Evolutionary conservation across 2,113 vertebrate species (phyloP).

Genomic region (Suncus etruscus): DNA sequence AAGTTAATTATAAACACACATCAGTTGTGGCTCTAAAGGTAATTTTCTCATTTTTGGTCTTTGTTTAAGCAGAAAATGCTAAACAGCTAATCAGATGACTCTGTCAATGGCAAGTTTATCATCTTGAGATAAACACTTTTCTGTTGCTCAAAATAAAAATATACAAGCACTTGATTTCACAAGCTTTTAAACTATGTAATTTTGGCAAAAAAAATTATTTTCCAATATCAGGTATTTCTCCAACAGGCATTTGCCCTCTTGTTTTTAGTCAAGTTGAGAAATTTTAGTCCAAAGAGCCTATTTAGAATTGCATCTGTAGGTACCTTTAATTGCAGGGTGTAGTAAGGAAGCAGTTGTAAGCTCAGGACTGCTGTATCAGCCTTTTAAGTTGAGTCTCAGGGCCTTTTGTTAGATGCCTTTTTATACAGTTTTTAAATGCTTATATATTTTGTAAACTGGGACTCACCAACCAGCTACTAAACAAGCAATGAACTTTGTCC

Average conservation of each 20-base stretch:
- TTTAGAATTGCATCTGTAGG: not conserved
- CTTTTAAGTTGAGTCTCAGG: not conserved
- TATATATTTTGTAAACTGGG: conserved; percentile 20
- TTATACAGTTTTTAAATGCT: not conserved
- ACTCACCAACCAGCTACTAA: conserved; percentile 42
- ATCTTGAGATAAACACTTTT: conserved; percentile 31
- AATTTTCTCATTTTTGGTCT: conserved; percentile 13
- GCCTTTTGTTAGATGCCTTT: not conserved
- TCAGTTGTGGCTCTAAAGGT: not conserved
- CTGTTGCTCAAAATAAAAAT: conserved; percentile 36
- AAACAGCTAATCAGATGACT: not conserved
- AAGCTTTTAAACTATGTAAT: conserved; percentile 19
- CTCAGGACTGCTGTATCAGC: not conserved
- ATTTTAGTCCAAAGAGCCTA: not conserved
- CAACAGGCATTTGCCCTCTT: not conserved
- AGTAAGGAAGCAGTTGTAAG: not conserved
- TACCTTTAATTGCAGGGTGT: not conserved
- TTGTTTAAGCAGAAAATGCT: conserved; percentile 23
- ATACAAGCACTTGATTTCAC: conserved; percentile 30
- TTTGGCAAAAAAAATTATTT: conserved; percentile 6
- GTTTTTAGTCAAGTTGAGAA: conserved; percentile 38
- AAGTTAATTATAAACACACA: conserved; percentile 42
- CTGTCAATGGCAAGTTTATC: conserved; percentile 4
- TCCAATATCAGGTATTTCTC: not conserved
- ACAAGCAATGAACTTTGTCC: conserved; percentile 68